Percentiles rank a stretch among this genome's conserved stretches.
Conservation (phyloP, 2,113 vertebrate species). For the Hippocampus abdominalis region DNA sequence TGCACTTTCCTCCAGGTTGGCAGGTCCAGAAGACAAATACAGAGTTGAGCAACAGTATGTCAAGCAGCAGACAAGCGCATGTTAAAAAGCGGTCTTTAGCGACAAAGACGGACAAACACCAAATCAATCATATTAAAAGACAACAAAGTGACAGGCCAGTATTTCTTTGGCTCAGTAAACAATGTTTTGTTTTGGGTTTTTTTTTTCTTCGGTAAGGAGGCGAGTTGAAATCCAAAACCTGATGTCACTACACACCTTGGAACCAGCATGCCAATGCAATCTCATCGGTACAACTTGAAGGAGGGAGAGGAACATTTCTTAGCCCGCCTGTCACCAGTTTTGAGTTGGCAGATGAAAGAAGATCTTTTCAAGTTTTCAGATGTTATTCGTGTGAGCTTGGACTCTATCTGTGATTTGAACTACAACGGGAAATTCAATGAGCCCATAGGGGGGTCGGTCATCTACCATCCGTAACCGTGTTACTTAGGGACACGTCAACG, state of each 20-base stretch:
- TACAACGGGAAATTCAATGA: not conserved
- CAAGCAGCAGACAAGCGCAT: conserved; percentile 15
- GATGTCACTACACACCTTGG: too few relatives aligned
- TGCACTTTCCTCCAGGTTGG: conserved; percentile 29
- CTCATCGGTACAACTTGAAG: not conserved
- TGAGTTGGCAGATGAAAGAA: not conserved
- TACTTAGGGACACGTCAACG: not conserved
- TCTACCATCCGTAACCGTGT: not conserved
- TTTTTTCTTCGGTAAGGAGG: not conserved
- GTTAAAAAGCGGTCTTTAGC: conserved; percentile 2
- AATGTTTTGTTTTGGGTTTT: not conserved
- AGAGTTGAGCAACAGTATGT: conserved; percentile 37
- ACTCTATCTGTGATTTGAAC: not conserved
- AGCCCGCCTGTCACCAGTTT: not conserved
- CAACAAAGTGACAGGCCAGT: not conserved
- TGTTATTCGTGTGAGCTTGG: not conserved
- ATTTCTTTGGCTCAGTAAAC: not conserved
- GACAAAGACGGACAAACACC: conserved; percentile 18
- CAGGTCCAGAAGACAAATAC: conserved; percentile 51
- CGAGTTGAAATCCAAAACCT: not conserved
- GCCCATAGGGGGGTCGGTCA: not conserved
- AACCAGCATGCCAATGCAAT: not conserved
- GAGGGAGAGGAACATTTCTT: not conserved
- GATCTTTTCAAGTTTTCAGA: not conserved
- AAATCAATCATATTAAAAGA: not conserved